phyloP scores from a whole-genome alignment of 37 sponge, comb jelly and placozoan genomes.

The Hormiphora californensis region DNA sequence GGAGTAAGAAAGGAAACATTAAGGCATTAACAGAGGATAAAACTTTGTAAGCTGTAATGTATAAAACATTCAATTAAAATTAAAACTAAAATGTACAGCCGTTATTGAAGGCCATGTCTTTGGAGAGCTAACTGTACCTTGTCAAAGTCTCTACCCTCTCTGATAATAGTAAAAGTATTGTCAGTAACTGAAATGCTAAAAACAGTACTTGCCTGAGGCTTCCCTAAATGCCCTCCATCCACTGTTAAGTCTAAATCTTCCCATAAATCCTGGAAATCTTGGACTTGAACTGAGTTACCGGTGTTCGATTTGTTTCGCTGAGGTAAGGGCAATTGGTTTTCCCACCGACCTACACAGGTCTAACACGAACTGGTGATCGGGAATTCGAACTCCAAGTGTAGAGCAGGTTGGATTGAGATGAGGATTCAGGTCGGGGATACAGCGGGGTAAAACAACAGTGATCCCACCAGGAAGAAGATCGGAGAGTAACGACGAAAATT shows the following conservation, averaged over 20 bases:
- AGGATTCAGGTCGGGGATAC: slow-evolving; percentile 66
- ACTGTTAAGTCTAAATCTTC: slow-evolving; percentile 66
- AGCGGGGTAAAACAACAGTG: slow-evolving; percentile 75
- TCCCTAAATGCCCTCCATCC: too few species aligned
- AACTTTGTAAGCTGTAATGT: too few species aligned
- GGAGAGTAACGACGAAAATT: slow-evolving; percentile 39
- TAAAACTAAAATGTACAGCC: too few species aligned
- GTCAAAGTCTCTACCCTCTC: too few species aligned
- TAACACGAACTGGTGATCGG: slow-evolving; percentile 63
- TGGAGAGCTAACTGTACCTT: too few species aligned
- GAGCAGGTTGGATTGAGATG: slow-evolving; percentile 68
- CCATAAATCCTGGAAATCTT: slow-evolving; percentile 90
- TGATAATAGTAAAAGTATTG: too few species aligned
- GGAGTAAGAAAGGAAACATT: too few species aligned
- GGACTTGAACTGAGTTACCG: neutral
- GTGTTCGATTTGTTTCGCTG: slow-evolving; percentile 66
- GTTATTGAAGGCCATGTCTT: too few species aligned
- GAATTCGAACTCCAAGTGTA: slow-evolving; percentile 80
- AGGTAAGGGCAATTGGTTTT: slow-evolving; percentile 86
- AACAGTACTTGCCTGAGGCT: too few species aligned
- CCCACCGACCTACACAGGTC: slow-evolving; percentile 64
- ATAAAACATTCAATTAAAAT: too few species aligned
- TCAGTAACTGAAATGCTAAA: too few species aligned
- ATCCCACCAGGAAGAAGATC: slow-evolving; percentile 85
- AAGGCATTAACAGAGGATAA: too few species aligned